These are phyloP conservation scores for Baronia brevicornis DNA, from an alignment of 2,888 invertebrate species.

Conservation along the genomic window DNA sequence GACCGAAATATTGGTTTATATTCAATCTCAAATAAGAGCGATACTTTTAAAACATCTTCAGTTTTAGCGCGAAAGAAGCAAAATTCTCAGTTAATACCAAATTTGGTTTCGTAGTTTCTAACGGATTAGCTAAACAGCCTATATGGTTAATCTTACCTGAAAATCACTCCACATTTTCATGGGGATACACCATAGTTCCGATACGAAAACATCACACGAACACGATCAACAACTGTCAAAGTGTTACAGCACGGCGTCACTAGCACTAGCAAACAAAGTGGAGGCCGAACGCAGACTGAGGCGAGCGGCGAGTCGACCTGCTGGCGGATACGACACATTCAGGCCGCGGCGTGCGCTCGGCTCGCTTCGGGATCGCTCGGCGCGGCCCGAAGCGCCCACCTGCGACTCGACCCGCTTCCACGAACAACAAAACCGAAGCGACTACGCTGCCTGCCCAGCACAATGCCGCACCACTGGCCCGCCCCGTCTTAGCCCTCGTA, in stretches of 20 bases:
- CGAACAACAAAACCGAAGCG: conserved; percentile 63
- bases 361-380: conserved; percentile 35
- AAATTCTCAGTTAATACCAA: neutral
- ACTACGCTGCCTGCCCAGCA: conserved; percentile 27
- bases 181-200: conserved; percentile 74
- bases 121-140: neutral
- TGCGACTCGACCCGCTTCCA: conserved; percentile 65
- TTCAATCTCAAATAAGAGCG: no score
- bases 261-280: conserved; percentile 47
- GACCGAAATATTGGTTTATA: no score
- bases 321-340: conserved; percentile 32
- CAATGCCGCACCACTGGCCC: conserved; percentile 39
- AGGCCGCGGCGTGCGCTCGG: conserved; percentile 26
- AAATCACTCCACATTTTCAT: conserved; percentile 77
- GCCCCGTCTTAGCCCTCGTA: conserved; percentile 16
- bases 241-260: conserved; percentile 63
- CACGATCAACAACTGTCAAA: conserved; percentile 74
- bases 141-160: conserved; percentile 45
- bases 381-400: conserved; percentile 55
- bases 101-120: neutral
- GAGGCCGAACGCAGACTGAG: conserved; percentile 68
- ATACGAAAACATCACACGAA: conserved; percentile 73
- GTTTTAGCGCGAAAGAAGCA: conserved; percentile 5
- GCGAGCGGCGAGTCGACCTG: conserved; percentile 28
- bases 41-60: no score